Base-by-base conservation (phyloP, 2,113 vertebrate species). In the Vombatus ursinus region DNA sequence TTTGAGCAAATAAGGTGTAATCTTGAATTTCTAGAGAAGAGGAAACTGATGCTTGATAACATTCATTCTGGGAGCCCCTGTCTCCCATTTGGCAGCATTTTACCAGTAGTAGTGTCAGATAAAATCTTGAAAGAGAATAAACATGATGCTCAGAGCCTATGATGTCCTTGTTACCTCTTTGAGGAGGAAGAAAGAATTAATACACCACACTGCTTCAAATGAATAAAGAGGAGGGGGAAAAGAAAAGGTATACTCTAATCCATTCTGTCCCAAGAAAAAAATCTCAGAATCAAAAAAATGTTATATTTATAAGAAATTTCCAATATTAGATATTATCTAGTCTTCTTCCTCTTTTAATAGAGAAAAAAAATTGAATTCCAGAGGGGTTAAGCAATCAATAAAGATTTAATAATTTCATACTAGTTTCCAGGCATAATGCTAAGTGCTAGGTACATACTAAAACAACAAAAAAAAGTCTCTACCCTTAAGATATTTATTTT, bases 1-100 rank as follows among this genome's bases (percentile, higher is more conserved):
- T 91, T 98, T 97, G 97, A 98, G 96, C 94, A 97, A 98, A 98
- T 97, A 95, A 98, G 95, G 92, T 47, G 22, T 96, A 98, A 97
- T 98, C 97, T 97, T 92, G 19, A 98, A 97, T 93, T 97, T 94
- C 97, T 98, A 25, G 53, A 96, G 96, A 96, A 93, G 28, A 95
- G 54, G 92, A 97, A 90, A 54, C 68, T 95, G 96, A 95, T 97
- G 89, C n/a, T 93, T 16, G 47, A 3, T 31, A 90, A 95, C 96
- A 50, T 12, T 92, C 44, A 91, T 91, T 97, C n/a, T 25, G 90
- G n/a, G 93, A 96, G 52, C 44, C 84, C 54, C 90, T 90, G 44
- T 95, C 84, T 95, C 93, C 95, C 94, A 89, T 84, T 97, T 96
- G 92, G 89, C 94, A 16, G 28, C 52, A 96, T 94, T 97, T 97